Base-by-base conservation (phyloP, 2,888 invertebrate genomes). In the Scaptomyza caliginosa region DNA sequence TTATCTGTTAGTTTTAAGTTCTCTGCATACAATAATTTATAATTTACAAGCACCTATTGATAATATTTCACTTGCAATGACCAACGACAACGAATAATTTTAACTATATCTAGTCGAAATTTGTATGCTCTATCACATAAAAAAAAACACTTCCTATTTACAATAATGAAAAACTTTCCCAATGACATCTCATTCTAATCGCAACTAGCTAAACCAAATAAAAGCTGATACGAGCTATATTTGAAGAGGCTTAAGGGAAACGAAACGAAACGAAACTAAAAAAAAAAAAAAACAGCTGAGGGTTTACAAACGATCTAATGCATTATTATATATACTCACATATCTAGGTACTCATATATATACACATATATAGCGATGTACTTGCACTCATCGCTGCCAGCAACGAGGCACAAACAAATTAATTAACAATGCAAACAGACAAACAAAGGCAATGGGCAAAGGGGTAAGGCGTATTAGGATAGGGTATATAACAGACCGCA, bases 351-450 rank as follows among this genome's bases (percentile, higher is more conserved):
- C 51, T 17, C 46, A 36, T 51, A n/a, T 11, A 40, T 10, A 21
- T 51, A n/a, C 8, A 40, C 6, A 21, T 38, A 17, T 59, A 23
- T 42, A 38, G 4, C 19, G 32, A 55, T 51, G 57, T 62, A 57
- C 38, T 59, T 34, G 24, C 71, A 59, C 82, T 38, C 48, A 19
- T 10, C 26, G 48, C 19, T 42, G 48, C 39, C 67, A 40, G 34
- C 39, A 21, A 26, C 30, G 71, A 34, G 16, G 73, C 73, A 81
- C 75, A 79, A 79, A 82, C 79, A 81, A 81, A 85, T 81, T 81
- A 81, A 81, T 81, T 81, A 81, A 85, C 85, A 81, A 85, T 79
- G 82, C 85, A 76, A 71, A 71, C 67, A 71, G 45, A 57, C 52
- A 50, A 39, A 43, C 19, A 45, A 6, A 11, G 36, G 16, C n/a